Evolutionary conservation across 2,888 invertebrate species (phyloP), one percentile per base, ranked within the genome.

Genomic region (Thera britannica): DNA sequence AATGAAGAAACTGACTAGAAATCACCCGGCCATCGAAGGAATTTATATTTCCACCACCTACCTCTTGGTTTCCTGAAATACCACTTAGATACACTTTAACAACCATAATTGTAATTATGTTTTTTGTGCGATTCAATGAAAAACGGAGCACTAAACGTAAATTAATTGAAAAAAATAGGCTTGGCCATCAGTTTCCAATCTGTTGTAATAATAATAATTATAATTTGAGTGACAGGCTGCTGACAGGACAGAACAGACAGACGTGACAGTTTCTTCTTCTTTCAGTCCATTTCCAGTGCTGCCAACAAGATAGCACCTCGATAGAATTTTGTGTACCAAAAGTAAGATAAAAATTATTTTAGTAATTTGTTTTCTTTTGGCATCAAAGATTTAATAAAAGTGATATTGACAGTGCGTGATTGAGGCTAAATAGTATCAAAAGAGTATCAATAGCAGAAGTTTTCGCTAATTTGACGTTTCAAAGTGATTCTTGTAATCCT

Each of bases 1-100:
- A 90, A 87, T 79, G 72, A 77, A 79, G 83, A 87, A 41, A 85
- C 86, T 83, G 83, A 82, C 77, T 77, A 83, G 82, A 83, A 85
- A 83, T 81, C 79, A 80, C 86, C 90, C 89, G 86, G 90, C 81
- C 85, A 80, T 83, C 84, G 83, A 82, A 84, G 85, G 83, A 85
- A 88, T 85, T 88, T 88, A 59, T 58, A 55, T 65, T 85, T 87
- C 86, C 85, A 87, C 86, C 79, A 94, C 95, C 95, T 94, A 97
- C 98, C 97, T 98, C 98, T 94, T 98, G 98, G 91, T 97, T 98
- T 84, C 98, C 98, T 85, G 98, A 98, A 94, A 98, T 98, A 85
- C 98, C 98, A 90, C 98, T 98, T 86, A 98, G 95, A 93, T 97
- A 98, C 77, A 98, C 96, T 95, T 97, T 98, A 84, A 98, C 96